Percentiles rank a stretch among this genome's conserved stretches.
Evolutionary conservation across 2,888 invertebrate species (phyloP).

Genomic region (Rhopalosiphum nymphaeae): DNA sequence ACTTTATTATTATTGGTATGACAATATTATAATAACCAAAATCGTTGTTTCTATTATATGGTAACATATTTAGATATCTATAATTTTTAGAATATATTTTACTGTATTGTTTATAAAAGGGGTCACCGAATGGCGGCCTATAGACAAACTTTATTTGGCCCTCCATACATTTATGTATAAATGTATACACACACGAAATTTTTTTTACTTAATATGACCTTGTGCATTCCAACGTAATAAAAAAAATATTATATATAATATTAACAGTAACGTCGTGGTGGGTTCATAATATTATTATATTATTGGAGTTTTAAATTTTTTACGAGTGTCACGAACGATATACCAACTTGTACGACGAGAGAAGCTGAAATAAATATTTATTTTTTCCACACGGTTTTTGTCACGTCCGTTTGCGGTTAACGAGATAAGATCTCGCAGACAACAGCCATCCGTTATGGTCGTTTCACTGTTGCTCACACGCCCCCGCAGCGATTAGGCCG

Average conservation of each 20-base stretch:
- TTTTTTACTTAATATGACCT: background rate
- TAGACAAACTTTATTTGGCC: background rate
- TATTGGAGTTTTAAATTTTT: background rate
- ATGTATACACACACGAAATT: background rate
- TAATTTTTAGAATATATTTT: background rate
- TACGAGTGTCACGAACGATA: background rate
- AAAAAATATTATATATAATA: background rate
- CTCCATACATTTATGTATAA: background rate
- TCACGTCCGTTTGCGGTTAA: conserved; percentile 5
- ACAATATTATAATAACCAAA: background rate
- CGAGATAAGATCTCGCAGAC: conserved; percentile 6
- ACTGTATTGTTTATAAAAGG: background rate
- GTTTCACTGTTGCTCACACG: background rate
- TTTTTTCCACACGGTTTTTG: background rate
- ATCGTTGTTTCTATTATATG: background rate
- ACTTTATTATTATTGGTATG: no score
- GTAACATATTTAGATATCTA: background rate
- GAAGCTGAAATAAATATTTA: conserved; percentile 2
- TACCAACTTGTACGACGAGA: background rate
- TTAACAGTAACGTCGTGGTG: background rate
- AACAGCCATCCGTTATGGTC: conserved; percentile 8
- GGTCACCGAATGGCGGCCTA: background rate
- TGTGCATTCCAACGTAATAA: background rate
- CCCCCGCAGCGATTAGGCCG: conserved; percentile 5
- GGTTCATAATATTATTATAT: background rate